Conservation (phyloP, 2,797 vertebrate species). For the Sebastes variabilis region DNA sequence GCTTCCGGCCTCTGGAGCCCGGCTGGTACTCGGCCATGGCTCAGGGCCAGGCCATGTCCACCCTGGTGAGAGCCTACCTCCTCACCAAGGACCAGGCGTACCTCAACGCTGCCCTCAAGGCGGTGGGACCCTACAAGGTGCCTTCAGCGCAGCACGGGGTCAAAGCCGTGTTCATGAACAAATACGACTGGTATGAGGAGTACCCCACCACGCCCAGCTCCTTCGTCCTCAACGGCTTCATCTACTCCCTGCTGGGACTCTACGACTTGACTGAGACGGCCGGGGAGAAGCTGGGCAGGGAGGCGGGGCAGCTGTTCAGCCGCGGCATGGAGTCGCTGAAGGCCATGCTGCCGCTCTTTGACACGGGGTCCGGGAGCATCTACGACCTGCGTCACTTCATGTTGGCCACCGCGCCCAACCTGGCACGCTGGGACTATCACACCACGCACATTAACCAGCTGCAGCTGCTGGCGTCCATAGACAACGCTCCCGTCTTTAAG, state of each 20-base stretch:
- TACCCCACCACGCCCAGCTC: conserved; percentile 97
- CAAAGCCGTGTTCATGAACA: conserved; percentile 94
- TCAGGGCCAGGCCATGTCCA: conserved; percentile 98
- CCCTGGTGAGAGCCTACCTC: conserved; percentile 93
- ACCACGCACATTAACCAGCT: conserved; percentile 99
- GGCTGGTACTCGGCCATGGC: conserved; percentile 99
- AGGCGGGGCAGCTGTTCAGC: conserved; percentile 88
- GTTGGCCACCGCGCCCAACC: conserved; percentile 93
- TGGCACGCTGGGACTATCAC: conserved; percentile 99
- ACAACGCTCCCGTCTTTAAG: conserved; percentile 90
- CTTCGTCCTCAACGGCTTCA: conserved; percentile 98
- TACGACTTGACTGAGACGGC: conserved; percentile 95
- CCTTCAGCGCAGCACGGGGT: conserved; percentile 93
- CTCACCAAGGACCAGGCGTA: conserved; percentile 91
- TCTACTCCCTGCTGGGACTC: conserved; percentile 95
- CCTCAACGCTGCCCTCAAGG: conserved; percentile 90
- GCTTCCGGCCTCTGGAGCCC: conserved; percentile 92
- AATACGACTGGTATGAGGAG: conserved; percentile 98
- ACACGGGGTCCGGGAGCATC: conserved; percentile 97
- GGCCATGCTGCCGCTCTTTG: conserved; percentile 96
- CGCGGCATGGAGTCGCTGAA: conserved; percentile 95
- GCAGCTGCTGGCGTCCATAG: conserved; percentile 92
- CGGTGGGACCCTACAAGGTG: conserved; percentile 91
- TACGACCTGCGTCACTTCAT: conserved; percentile 98
- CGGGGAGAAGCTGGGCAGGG: conserved; percentile 87